A percentile compares a stretch with the other conserved stretches of the same genome.
These are phyloP conservation scores for Nesidiocoris tenuis DNA, from an alignment of 2,888 invertebrate species.

Conservation along the genomic window DNA sequence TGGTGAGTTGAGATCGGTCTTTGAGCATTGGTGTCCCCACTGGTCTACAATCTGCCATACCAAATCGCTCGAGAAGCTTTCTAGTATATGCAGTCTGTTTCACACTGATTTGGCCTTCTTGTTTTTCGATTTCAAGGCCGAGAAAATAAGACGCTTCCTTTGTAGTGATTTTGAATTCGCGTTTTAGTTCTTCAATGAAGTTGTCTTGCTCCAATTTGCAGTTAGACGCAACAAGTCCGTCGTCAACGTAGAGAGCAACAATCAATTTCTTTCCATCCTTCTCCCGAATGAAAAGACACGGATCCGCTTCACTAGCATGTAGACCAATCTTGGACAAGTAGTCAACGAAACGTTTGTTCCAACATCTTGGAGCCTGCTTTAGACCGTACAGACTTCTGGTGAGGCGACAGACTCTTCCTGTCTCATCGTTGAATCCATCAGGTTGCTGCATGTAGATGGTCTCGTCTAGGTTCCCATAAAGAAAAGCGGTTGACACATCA, in stretches of 20 bases:
- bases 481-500: too few relatives aligned
- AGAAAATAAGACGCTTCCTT: constrained; percentile 47
- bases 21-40: constrained; percentile 40
- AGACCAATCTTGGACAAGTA: constrained; percentile 51
- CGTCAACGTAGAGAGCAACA: constrained; percentile 53
- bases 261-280: constrained; percentile 49
- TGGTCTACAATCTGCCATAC: constrained; percentile 35
- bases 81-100: constrained; percentile 40
- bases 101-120: constrained; percentile 33
- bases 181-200: constrained; percentile 43
- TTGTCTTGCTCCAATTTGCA: constrained; percentile 40
- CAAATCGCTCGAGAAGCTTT: constrained; percentile 43
- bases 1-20: constrained; percentile 30
- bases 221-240: constrained; percentile 51
- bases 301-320: constrained; percentile 51
- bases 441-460: constrained; percentile 54
- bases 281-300: constrained; percentile 52
- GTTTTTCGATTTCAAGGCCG: constrained; percentile 49
- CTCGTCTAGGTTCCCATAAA: too few relatives aligned
- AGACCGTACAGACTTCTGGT: constrained; percentile 54
- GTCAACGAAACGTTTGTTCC: constrained; percentile 52
- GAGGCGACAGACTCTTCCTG: constrained; percentile 52
- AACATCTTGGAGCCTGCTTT: constrained; percentile 53
- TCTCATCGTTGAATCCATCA: constrained; percentile 52
- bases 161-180: constrained; percentile 46